Evolutionary conservation across 2,888 invertebrate species (phyloP).

Genomic region (Drosophila gaucha): DNA sequence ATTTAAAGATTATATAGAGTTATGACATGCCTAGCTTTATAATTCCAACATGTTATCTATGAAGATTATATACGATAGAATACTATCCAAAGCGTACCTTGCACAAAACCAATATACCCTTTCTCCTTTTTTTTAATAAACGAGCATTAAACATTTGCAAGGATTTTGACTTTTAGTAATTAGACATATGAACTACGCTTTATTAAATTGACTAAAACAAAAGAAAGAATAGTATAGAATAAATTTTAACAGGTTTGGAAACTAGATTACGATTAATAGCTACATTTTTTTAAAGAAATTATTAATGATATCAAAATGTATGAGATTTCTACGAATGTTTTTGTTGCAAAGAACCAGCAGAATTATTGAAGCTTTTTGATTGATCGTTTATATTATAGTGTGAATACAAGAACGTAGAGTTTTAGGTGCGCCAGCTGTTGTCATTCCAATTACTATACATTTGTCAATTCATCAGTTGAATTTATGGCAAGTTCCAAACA

Average conservation of each 20-base stretch:
- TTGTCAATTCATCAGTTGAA: slow-evolving; percentile 23
- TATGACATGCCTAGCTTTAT: background rate
- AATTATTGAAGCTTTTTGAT: background rate
- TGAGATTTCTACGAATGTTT: too few relatives aligned
- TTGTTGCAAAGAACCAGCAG: background rate
- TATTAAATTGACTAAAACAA: background rate
- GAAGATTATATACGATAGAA: background rate
- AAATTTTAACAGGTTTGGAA: background rate
- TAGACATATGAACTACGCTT: background rate
- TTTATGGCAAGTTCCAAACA: slow-evolving; percentile 23
- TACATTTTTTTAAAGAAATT: too few relatives aligned
- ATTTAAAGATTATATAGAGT: background rate
- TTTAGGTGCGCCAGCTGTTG: slow-evolving; percentile 11
- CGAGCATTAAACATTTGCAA: too few relatives aligned
- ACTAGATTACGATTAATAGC: too few relatives aligned
- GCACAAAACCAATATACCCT: background rate
- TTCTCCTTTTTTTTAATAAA: too few relatives aligned
- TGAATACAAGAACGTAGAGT: background rate
- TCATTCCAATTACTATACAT: slow-evolving; percentile 33
- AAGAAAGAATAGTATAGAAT: background rate
- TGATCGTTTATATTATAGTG: background rate
- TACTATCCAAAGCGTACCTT: background rate
- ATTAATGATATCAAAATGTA: too few relatives aligned
- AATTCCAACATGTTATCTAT: background rate
- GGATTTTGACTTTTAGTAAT: too few relatives aligned